Evolutionary conservation across 2,113 vertebrate species (phyloP).

Genomic region (Brachypteracias leptosomus): DNA sequence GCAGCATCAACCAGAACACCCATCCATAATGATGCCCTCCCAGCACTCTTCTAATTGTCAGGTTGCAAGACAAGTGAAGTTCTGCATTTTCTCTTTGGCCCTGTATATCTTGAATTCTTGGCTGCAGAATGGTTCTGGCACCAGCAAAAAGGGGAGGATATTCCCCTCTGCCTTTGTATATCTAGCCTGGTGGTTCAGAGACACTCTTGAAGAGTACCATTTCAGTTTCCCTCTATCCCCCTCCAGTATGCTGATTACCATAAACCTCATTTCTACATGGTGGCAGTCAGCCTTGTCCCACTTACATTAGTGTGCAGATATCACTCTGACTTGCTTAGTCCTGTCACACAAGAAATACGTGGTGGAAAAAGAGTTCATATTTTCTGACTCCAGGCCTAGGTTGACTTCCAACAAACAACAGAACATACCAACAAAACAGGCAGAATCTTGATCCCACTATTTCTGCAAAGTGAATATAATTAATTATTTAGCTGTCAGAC

Average conservation of each 20-base stretch:
- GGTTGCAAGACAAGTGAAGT: background rate
- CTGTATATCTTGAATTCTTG: background rate
- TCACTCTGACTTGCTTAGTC: background rate
- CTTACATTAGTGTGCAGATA: background rate
- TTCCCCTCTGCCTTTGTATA: background rate
- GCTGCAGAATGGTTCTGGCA: background rate
- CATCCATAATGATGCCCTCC: background rate
- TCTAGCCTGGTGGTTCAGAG: background rate
- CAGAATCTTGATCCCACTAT: background rate
- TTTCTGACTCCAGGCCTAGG: background rate
- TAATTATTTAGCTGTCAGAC: background rate
- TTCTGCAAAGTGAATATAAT: background rate
- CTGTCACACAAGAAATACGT: background rate
- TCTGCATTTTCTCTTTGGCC: background rate
- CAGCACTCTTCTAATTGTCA: background rate
- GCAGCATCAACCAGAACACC: background rate
- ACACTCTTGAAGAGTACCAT: background rate
- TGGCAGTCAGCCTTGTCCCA: background rate
- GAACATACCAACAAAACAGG: background rate
- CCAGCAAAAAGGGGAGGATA: background rate
- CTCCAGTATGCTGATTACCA: background rate
- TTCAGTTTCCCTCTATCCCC: background rate
- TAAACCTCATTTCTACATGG: background rate
- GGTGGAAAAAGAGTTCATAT: background rate
- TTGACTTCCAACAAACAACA: background rate